Evolutionary conservation across 1,140 invertebrate genomes (phyloP).

Genomic region (Dinothrombium tinctorium): DNA sequence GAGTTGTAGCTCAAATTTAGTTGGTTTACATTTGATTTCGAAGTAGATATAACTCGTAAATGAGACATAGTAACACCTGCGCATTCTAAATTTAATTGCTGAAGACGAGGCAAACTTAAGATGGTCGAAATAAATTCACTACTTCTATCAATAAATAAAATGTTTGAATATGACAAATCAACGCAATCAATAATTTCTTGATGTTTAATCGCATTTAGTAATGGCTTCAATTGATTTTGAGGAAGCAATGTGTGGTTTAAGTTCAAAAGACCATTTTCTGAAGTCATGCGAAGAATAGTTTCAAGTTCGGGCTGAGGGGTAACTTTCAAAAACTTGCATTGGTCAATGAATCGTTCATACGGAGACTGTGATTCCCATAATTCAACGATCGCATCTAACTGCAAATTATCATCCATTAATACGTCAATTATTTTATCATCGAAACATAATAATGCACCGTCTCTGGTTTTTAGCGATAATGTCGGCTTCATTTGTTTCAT

Average conservation of each 20-base stretch:
- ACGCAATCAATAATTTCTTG: not conserved
- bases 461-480: constrained; percentile 20
- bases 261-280: constrained; percentile 1
- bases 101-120: not conserved
- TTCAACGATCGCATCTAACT: constrained; percentile 19
- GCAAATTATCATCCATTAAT: constrained; percentile 16
- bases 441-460: constrained; percentile 21
- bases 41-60: not conserved
- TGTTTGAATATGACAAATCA: not conserved
- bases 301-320: not conserved
- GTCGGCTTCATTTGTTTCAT: constrained; percentile 19
- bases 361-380: constrained; percentile 22
- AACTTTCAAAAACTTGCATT: constrained; percentile 16
- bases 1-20: not conserved
- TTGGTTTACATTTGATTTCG: not conserved
- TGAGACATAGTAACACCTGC: not conserved
- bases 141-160: not conserved
- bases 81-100: not conserved
- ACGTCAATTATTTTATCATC: constrained; percentile 21
- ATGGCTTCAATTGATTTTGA: not conserved
- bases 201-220: not conserved
- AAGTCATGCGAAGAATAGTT: constrained; percentile 11
- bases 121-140: not conserved
- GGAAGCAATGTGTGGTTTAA: not conserved
- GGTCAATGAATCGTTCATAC: constrained; percentile 20